These are phyloP conservation scores for Propithecus deckenii DNA, from an alignment of 2,797 vertebrate species.

Conservation along the genomic window DNA sequence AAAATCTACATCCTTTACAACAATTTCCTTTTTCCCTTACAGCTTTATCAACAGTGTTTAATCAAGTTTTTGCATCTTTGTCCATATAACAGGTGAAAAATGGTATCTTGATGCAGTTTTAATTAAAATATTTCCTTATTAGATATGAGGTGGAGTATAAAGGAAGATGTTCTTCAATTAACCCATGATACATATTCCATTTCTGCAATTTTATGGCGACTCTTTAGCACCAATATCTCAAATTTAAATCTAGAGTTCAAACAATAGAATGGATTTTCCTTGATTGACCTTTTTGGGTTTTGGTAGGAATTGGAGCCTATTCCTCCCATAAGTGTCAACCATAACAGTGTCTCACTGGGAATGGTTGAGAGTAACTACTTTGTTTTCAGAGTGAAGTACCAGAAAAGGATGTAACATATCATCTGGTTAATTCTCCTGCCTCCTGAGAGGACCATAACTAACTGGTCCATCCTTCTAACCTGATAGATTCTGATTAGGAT, in stretches of 20 bases:
- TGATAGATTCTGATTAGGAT: neutral
- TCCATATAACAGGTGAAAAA: neutral
- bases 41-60: neutral
- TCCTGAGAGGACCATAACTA: neutral
- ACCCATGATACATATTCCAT: neutral
- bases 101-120: neutral
- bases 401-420: neutral
- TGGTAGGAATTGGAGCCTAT: neutral
- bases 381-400: neutral
- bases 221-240: neutral
- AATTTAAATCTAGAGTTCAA: neutral
- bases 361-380: neutral
- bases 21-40: neutral
- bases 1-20: neutral
- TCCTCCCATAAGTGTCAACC: neutral
- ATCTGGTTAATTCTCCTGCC: neutral
- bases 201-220: neutral
- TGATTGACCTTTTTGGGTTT: neutral
- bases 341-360: neutral
- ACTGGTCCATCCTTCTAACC: neutral
- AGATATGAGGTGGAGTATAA: neutral
- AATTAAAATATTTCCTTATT: neutral
- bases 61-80: neutral
- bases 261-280: neutral
- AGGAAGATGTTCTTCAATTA: neutral